Conservation (phyloP, 2,888 invertebrate species). For the Macrophya annulata region DNA sequence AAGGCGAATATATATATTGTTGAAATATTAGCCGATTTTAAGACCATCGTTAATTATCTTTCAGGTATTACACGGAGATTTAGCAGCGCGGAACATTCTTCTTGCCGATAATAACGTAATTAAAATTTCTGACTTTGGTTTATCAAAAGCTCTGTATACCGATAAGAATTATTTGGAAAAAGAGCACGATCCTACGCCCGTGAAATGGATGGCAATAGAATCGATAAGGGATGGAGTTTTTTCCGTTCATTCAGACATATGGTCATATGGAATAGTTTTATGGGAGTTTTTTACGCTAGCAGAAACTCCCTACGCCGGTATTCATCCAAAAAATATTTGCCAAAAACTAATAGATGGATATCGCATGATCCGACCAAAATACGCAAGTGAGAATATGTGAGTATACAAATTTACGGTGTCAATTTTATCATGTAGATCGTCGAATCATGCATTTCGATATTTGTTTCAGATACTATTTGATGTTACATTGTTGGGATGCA, state of each 20-base stretch:
- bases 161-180: not conserved
- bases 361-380: not conserved
- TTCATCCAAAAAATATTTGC: not conserved
- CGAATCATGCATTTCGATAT: not conserved
- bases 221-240: not conserved
- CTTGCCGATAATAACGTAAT: not conserved
- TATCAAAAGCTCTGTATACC: not conserved
- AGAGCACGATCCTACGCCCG: not conserved
- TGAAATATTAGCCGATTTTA: too few relatives aligned
- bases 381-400: not conserved
- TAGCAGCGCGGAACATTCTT: not conserved
- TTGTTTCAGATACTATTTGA: not conserved
- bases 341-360: not conserved
- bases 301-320: not conserved
- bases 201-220: not conserved
- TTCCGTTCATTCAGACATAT: not conserved
- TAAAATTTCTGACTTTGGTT: not conserved
- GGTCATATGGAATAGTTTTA: not conserved
- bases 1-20: too few relatives aligned
- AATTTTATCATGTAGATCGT: too few relatives aligned
- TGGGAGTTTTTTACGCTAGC: not conserved
- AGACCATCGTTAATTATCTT: not conserved
- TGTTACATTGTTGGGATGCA: not conserved
- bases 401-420: not conserved
- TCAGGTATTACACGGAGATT: not conserved